These are phyloP conservation scores for Meloidogyne exigua DNA, from an alignment of 1,140 invertebrate species.

Conservation along the genomic window DNA sequence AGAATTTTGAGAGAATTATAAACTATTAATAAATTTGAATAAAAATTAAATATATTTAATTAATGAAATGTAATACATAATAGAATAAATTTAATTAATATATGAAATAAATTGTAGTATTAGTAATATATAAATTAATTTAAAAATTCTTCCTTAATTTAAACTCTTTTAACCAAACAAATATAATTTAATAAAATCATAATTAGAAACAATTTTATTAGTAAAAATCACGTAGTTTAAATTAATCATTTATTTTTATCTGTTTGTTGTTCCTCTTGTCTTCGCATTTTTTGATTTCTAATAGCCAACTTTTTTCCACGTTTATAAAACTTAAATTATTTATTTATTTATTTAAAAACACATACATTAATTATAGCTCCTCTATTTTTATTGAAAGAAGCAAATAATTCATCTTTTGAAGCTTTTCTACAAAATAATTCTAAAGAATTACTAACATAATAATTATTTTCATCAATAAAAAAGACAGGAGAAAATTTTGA, in stretches of 20 bases:
- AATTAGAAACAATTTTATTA: no score
- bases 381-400: background rate
- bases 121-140: no score
- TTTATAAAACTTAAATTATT: slow-evolving; percentile 12
- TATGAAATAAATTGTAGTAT: no score
- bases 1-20: no score
- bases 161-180: no score
- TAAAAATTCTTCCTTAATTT: no score
- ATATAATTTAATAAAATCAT: no score
- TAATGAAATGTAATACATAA: no score
- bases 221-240: no score
- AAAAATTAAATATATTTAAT: no score
- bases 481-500: background rate
- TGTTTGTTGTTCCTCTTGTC: background rate
- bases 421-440: background rate
- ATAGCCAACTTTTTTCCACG: background rate
- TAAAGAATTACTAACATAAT: background rate
- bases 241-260: background rate
- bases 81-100: no score
- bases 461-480: background rate
- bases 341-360: background rate
- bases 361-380: background rate
- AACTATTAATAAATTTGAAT: no score
- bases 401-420: background rate
- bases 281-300: background rate